These are phyloP conservation scores for Matsumurasca onukii DNA, from an alignment of 1,140 invertebrate species.

Conservation along the genomic window DNA sequence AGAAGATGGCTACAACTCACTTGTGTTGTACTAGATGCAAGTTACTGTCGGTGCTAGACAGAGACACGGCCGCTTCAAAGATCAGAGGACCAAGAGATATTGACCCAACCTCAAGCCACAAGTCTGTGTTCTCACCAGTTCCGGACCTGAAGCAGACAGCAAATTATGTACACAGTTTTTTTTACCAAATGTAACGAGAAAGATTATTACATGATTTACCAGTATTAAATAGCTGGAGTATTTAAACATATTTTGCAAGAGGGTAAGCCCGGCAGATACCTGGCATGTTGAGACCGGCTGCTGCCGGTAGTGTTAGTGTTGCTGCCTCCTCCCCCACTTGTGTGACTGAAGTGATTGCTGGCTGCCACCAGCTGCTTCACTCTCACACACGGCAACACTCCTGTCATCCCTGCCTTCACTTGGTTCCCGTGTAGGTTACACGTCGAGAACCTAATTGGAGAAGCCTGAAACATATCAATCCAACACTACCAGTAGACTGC, in stretches of 20 bases:
- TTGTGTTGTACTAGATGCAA: conserved; percentile 77
- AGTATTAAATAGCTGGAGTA: no score
- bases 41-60: conserved; percentile 72
- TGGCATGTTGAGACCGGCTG: conserved; percentile 49
- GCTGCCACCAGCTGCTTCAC: conserved; percentile 69
- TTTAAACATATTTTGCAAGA: no score
- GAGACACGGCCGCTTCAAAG: conserved; percentile 87
- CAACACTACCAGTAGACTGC: no score
- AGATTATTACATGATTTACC: no score
- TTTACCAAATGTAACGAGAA: neutral
- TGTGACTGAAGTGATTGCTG: conserved; percentile 44
- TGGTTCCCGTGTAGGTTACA: conserved; percentile 94
- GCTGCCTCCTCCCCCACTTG: conserved; percentile 41
- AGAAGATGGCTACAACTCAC: conserved; percentile 43
- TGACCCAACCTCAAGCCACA: conserved; percentile 94
- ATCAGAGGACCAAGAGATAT: conserved; percentile 85
- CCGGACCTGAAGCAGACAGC: conserved; percentile 23
- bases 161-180: neutral
- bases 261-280: no score
- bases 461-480: no score
- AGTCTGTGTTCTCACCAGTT: conserved; percentile 58
- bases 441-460: conserved; percentile 81
- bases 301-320: conserved; percentile 62
- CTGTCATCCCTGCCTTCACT: conserved; percentile 88
- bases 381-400: conserved; percentile 75